These are phyloP conservation scores for Apogon hyalosoma DNA, from an alignment of 2,797 vertebrate species.

Conservation along the genomic window DNA sequence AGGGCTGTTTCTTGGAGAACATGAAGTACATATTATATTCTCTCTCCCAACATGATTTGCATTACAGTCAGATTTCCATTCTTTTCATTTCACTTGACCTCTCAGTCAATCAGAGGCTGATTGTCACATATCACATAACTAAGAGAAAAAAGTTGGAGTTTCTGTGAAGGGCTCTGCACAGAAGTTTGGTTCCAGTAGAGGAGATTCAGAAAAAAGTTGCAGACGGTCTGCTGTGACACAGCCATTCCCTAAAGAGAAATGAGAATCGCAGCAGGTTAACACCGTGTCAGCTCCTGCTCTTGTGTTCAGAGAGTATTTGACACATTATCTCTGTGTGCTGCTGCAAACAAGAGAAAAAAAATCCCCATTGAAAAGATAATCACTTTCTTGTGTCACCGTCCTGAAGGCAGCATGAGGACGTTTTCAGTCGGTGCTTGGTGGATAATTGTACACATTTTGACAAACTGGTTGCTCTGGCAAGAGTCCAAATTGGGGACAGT, in stretches of 20 bases:
- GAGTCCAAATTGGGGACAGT: conserved; percentile 17
- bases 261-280: conserved; percentile 63
- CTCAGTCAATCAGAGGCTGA: conserved; percentile 34
- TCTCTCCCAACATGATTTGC: conserved; percentile 31
- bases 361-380: conserved; percentile 46
- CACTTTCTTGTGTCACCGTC: conserved; percentile 33
- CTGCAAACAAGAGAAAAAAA: conserved; percentile 43
- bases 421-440: conserved; percentile 10
- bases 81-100: conserved; percentile 23
- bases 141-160: conserved; percentile 32
- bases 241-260: conserved; percentile 49
- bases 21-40: background rate
- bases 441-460: conserved; percentile 35
- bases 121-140: conserved; percentile 32
- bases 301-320: conserved; percentile 54
- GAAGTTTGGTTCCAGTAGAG: conserved; percentile 26
- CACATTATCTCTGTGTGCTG: conserved; percentile 52
- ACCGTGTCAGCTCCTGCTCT: conserved; percentile 38
- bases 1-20: no score
- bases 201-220: conserved; percentile 33
- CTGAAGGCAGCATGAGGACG: conserved; percentile 12
- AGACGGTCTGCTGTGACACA: conserved; percentile 26
- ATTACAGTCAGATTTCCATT: conserved; percentile 44
- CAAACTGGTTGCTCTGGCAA: conserved; percentile 11
- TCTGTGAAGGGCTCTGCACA: conserved; percentile 15